Base-by-base conservation (phyloP, 2,797 vertebrate species). In the Aulostomus chinensis region DNA sequence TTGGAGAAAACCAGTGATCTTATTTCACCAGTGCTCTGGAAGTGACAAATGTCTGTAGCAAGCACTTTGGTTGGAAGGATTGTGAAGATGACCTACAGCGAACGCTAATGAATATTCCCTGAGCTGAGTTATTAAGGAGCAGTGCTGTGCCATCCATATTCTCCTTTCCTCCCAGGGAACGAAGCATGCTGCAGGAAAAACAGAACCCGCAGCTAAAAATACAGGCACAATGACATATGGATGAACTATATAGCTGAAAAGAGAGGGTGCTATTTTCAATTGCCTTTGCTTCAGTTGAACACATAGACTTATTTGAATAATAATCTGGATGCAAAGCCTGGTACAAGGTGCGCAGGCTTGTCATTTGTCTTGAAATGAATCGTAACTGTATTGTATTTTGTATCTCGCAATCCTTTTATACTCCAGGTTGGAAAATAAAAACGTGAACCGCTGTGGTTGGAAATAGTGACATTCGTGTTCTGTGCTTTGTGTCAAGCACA, bases 21-120 rank as follows among this genome's bases (percentile, higher is more conserved):
- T 21, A 18, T 28, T 9, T 3, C 14, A 16, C 5, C 12, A 6
- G 10, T 18, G 1, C 9, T 30, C 3, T 29, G 31, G 12, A 43
- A 30, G 33, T 33, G 29, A 39, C 29, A 40, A 22, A 34, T 15
- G 4, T 35, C 17, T 33, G 26, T 20, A 24, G 15, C 25, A 5
- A 32, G 7, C 9, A 9, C 14, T 8, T 32, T 12, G 18, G 18
- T 33, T 34, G 15, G 7, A 9, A 15, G 35, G 7, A 41, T 18
- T 16, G 4, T 26, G 25, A 24, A 29, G 13, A 18, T 4, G 10
- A 42, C 31, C 38, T n/a, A 35, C 46, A 50, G 24, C 2, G 1
- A 33, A 52, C 2, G 28, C 17, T 35, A 35, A 58, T 36, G 24
- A 50, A 38, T 26, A 28, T 25, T 32, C 31, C 31, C 17, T 9